phyloP scores from a whole-genome alignment of 2,888 invertebrate genomes.

The Ptilodon capucinus region DNA sequence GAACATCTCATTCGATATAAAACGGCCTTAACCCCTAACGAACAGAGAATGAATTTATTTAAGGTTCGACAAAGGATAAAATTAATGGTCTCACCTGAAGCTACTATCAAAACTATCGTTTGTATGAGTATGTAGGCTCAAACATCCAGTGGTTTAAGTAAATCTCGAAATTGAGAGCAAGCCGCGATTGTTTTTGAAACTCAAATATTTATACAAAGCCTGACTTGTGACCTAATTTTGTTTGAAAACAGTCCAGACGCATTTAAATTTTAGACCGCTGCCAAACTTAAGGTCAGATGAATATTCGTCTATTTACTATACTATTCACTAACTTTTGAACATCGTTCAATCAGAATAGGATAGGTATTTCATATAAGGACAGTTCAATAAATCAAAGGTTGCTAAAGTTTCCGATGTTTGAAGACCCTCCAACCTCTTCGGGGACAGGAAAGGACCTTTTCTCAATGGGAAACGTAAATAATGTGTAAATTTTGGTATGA shows the following conservation, averaged over 20 bases:
- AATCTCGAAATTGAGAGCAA: no score
- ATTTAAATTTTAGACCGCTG: not conserved
- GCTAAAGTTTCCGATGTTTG: conserved; percentile 8
- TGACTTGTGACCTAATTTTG: not conserved
- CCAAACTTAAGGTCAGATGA: not conserved
- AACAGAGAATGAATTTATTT: no score
- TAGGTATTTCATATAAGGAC: conserved; percentile 8
- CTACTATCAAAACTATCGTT: no score
- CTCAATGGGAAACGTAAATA: not conserved
- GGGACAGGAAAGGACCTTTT: not conserved
- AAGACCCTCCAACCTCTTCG: conserved; percentile 17
- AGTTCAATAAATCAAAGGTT: conserved; percentile 30
- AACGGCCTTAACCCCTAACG: no score
- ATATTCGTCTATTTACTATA: not conserved
- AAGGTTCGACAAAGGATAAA: no score
- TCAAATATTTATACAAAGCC: not conserved
- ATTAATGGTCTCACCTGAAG: no score
- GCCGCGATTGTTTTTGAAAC: not conserved
- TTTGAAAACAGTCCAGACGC: not conserved
- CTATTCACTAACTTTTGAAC: conserved; percentile 1
- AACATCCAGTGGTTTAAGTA: no score
- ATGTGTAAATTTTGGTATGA: not conserved
- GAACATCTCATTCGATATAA: no score
- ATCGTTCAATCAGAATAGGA: conserved; percentile 10
- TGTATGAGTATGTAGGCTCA: no score